Conservation (phyloP, 2,888 invertebrate species). For the Deilephila porcellus region DNA sequence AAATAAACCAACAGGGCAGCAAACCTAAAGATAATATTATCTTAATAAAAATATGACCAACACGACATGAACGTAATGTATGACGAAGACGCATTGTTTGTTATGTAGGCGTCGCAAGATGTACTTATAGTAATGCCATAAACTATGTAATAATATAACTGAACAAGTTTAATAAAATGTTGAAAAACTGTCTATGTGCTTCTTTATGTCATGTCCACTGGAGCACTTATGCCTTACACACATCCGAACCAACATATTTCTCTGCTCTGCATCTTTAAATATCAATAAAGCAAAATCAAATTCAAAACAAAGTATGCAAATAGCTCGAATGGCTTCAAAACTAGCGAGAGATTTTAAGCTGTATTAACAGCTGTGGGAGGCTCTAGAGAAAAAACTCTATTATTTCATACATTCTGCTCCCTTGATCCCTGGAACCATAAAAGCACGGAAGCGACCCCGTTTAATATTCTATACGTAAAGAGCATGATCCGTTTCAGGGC, state of each 20-base stretch:
- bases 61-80: background rate
- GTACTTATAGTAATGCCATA: constrained; percentile 20
- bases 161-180: constrained; percentile 23
- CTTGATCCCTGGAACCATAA: constrained; percentile 28
- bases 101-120: background rate
- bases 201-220: background rate
- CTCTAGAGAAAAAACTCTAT: constrained; percentile 27
- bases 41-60: background rate
- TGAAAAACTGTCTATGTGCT: background rate
- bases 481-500: constrained; percentile 25
- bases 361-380: constrained; percentile 5
- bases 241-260: too few relatives aligned
- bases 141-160: constrained; percentile 4
- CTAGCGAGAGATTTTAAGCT: constrained; percentile 8
- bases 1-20: background rate
- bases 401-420: constrained; percentile 25
- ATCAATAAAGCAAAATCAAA: background rate
- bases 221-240: too few relatives aligned
- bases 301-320: background rate
- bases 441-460: constrained; percentile 28
- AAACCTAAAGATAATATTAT: background rate
- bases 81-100: background rate
- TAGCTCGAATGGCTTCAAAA: background rate
- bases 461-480: constrained; percentile 34
- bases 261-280: too few relatives aligned